phyloP scores from a whole-genome alignment of 1,140 invertebrate species.

The Conus ventricosus region DNA sequence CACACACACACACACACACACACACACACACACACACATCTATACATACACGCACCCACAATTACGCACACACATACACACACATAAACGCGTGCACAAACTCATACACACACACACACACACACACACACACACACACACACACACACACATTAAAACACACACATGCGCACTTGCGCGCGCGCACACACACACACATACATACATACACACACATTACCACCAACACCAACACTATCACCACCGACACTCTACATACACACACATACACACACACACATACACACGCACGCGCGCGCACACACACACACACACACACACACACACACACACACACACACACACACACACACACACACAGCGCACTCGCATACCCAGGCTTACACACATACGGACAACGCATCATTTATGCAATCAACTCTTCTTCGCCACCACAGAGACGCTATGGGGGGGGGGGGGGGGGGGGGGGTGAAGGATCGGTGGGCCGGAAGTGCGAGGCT shows the following conservation, averaged over 20 bases:
- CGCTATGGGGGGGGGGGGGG: too few relatives aligned
- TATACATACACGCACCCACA: not conserved
- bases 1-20: not conserved
- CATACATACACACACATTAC: not conserved
- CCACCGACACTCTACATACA: not conserved
- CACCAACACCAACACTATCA: not conserved
- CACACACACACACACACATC: slow-evolving; percentile 13
- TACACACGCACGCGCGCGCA: not conserved
- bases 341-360: slow-evolving; percentile 15
- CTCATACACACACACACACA: slow-evolving; percentile 20
- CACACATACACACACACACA: slow-evolving; percentile 15
- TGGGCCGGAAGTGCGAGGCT: too few relatives aligned
- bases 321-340: slow-evolving; percentile 20
- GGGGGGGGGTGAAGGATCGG: too few relatives aligned
- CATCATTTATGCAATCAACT: too few relatives aligned
- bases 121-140: slow-evolving; percentile 18
- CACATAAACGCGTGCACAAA: not conserved
- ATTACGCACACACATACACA: too few relatives aligned
- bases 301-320: slow-evolving; percentile 18
- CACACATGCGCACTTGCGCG: not conserved
- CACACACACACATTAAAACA: not conserved
- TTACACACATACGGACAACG: too few relatives aligned
- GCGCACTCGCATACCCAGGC: not conserved
- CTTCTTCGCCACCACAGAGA: too few relatives aligned
- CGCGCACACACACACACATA: slow-evolving; percentile 8